Conservation (phyloP, 2,888 invertebrate genomes). For the Caenorhabditis sp. region DNA sequence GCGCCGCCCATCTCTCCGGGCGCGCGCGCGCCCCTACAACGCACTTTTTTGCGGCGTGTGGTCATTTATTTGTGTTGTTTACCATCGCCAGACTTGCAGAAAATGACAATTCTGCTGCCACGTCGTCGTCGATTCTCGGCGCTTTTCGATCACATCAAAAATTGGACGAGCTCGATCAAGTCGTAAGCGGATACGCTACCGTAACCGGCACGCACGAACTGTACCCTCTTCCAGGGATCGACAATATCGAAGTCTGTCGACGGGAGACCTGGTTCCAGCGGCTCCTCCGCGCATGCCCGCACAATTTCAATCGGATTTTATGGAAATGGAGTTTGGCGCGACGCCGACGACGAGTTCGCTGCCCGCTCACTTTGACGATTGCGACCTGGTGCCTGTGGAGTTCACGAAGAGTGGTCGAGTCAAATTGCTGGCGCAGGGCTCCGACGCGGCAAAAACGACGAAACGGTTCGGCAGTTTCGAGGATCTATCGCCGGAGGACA, state of each 20-base stretch:
- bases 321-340: constrained; percentile 55
- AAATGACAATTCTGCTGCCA: constrained; percentile 45
- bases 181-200: not conserved
- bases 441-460: constrained; percentile 33
- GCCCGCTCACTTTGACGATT: constrained; percentile 61
- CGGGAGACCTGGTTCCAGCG: constrained; percentile 53
- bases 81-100: constrained; percentile 8
- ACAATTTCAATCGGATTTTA: constrained; percentile 32
- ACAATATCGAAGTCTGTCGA: constrained; percentile 57
- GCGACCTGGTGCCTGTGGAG: constrained; percentile 62
- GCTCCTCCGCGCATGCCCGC: not conserved
- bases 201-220: not conserved
- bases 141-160: constrained; percentile 20
- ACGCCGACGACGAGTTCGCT: constrained; percentile 53
- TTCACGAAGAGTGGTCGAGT: constrained; percentile 34
- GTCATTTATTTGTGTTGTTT: not conserved
- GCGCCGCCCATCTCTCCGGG: too few species aligned
- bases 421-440: constrained; percentile 49
- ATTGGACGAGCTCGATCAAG: constrained; percentile 28
- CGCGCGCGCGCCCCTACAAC: too few species aligned
- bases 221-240: constrained; percentile 45
- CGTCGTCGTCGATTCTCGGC: constrained; percentile 40
- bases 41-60: not conserved
- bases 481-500: constrained; percentile 33
- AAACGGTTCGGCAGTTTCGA: constrained; percentile 39